Conservation (phyloP, 2,113 vertebrate species). For the Boulengeromyrus knoepffleri region DNA sequence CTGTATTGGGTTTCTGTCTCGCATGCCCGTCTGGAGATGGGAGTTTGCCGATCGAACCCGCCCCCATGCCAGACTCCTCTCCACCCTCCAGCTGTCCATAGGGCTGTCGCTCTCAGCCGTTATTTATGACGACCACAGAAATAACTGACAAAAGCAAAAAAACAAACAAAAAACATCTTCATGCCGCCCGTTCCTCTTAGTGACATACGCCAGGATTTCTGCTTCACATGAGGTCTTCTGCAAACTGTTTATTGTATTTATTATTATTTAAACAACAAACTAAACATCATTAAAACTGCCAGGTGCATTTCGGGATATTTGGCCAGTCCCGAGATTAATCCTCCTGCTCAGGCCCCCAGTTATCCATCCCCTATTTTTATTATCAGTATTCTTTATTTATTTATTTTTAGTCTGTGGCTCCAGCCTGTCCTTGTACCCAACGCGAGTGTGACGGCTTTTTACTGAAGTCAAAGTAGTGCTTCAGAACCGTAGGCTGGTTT, state of each 20-base stretch:
- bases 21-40: not conserved
- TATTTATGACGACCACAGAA: not conserved
- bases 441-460: conserved; percentile 15
- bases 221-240: not conserved
- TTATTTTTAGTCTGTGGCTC: not conserved
- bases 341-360: not conserved
- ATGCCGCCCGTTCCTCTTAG: not conserved
- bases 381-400: not conserved
- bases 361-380: not conserved
- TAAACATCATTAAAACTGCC: not conserved
- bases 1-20: not conserved
- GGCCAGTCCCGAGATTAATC: not conserved
- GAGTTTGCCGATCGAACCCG: not conserved
- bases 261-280: not conserved
- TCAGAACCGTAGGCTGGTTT: conserved; percentile 15
- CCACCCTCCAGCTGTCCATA: not conserved
- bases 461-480: not conserved
- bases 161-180: not conserved
- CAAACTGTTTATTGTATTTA: conserved; percentile 1
- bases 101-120: not conserved
- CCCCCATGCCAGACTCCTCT: not conserved
- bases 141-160: not conserved
- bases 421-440: conserved; percentile 15
- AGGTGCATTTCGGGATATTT: not conserved
- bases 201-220: not conserved